Evolutionary conservation across 2,113 vertebrate genomes (phyloP), one percentile per base, ranked within the genome.

Genomic region (Perognathus longimembris): DNA sequence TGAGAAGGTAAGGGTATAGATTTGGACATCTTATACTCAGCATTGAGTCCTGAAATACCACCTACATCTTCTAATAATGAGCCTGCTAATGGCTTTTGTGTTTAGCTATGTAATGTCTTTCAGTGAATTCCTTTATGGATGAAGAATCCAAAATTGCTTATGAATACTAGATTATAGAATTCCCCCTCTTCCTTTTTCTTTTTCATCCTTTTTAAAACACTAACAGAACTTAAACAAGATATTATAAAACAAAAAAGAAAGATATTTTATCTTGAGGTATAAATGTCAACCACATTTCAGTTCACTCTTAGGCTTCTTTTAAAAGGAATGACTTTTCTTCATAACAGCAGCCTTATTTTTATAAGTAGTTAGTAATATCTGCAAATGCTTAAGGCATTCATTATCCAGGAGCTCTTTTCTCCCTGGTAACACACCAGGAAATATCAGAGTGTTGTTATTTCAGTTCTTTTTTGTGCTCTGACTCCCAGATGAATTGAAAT

Each of bases 361-460:
- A 69, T 97, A 96, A 97, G 92, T 96, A 94, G 86, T 88, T 92
- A 92, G 95, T 95, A 95, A 94, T 94, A 95, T 92, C 95, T 97
- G 89, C 74, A 94, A 96, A 96, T 95, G 95, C 92, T 76, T 88
- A 91, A 96, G 89, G 80, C 95, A 85, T 94, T 95, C 94, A 94
- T 92, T 96, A 93, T 89, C 90, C 70, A 78, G 67, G 42, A 92
- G 86, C 67, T 87, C 86, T 96, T 96, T 95, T 87, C 91, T 95
- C 87, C 91, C 92, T 92, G 83, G 94, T 96, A 96, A 91, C 92
- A 93, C 92, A 94, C 92, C 81, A 92, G 94, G 94, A 96, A 96
- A 93, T 88, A 91, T 90, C 92, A 94, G 90, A 77, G 70, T 92
- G 91, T 93, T 94, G 92, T 92, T 97, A 82, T 94, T 96, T 92